Percentiles rank a stretch among this genome's conserved stretches.
These are phyloP conservation scores for Homarus gammarus DNA, from an alignment of 2,888 invertebrate species.

Conservation along the genomic window DNA sequence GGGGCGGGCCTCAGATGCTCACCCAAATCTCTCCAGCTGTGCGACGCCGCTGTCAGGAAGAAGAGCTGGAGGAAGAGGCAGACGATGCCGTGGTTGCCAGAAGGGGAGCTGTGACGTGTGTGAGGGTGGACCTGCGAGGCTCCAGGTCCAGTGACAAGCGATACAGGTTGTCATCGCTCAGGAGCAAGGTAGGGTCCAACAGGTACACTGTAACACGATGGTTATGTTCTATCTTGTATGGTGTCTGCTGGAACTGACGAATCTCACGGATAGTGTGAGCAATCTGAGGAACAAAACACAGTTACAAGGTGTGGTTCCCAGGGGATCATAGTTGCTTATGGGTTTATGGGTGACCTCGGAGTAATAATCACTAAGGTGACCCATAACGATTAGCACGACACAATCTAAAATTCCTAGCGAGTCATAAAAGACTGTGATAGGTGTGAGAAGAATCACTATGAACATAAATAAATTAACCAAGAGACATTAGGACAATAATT, in stretches of 20 bases:
- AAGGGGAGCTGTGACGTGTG: slow-evolving; percentile 64
- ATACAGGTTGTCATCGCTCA: slow-evolving; percentile 90
- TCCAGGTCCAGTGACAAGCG: slow-evolving; percentile 90
- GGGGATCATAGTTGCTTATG: too few relatives aligned
- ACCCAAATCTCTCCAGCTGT: slow-evolving; percentile 65
- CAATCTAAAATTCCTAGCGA: too few relatives aligned
- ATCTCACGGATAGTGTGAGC: slow-evolving; percentile 96
- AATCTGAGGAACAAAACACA: slow-evolving; percentile 87
- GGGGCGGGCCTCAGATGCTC: slow-evolving; percentile 65
- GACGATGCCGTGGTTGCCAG: slow-evolving; percentile 59
- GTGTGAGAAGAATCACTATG: too few relatives aligned
- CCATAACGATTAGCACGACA: too few relatives aligned
- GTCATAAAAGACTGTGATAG: too few relatives aligned
- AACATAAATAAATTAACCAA: too few relatives aligned
- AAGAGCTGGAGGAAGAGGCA: slow-evolving; percentile 57
- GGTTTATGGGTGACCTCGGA: too few relatives aligned
- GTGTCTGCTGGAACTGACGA: slow-evolving; percentile 92
- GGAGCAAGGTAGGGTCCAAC: slow-evolving; percentile 87
- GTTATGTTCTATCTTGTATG: slow-evolving; percentile 93
- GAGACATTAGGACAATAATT: too few relatives aligned
- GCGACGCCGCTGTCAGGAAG: slow-evolving; percentile 72
- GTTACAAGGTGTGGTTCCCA: too few relatives aligned
- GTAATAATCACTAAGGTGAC: too few relatives aligned
- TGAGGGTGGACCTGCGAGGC: slow-evolving; percentile 82
- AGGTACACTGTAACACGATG: slow-evolving; percentile 89